Evolutionary conservation across 2,113 vertebrate species (phyloP), one percentile per base, ranked within the genome.

Genomic region (Corapipo altera): DNA sequence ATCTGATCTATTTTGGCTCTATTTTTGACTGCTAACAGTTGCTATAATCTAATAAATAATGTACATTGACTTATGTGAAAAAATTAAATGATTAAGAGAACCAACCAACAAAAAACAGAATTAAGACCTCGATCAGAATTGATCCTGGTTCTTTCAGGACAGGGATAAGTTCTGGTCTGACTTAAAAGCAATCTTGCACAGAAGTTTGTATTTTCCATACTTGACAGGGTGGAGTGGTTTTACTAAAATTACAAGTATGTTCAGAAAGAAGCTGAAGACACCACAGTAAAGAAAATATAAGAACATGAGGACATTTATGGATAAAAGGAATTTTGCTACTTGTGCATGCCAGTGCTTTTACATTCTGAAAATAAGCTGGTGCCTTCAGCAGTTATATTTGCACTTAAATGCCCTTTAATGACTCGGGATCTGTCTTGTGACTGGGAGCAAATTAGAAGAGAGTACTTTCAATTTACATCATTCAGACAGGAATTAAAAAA

Each of bases 401-500:
- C 37, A 54, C 64, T 82, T 78, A 78, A 91, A 76, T 49, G 41
- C 21, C 26, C 57, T 59, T 85, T 91, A 66, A 73, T 89, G 71
- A 61, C 55, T 66, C 5, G 1, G 43, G 46, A 93, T 77, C 49
- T 57, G 15, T 71, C 51, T 73, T 76, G 58, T 59, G 58, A 82
- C 69, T 70, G 24, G 35, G 32, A 90, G 55, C 32, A 92, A 83
- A 80, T 80, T 71, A 94, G 62, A 88, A 78, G 22, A 82, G 37
- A 74, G 39, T 55, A 24, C 9, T 77, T 92, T 88, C 59, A 70
- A 71, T 74, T 95, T 84, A 66, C n/a, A 84, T 66, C 41, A 59
- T 65, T 91, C 79, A 90, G 41, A 43, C 19, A 77, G 26, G 27
- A 95, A 91, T 93, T 80, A 75, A 85, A 93, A 95, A 84, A 81